Evolutionary conservation across 1,140 invertebrate genomes (phyloP).

Genomic region (Drosophila melanogaster): Release_6_plus_ISO1_MT NT_033777.3:8015001-8015500

Average conservation of each 20-base stretch:
- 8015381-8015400: conserved; percentile 37
- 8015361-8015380: conserved; percentile 52
- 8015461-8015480: neutral
- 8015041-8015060: conserved; percentile 88
- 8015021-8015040: conserved; percentile 84
- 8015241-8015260: conserved; percentile 85
- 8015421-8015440: conserved; percentile 52
- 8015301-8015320: conserved; percentile 83
- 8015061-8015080: conserved; percentile 87
- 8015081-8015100: conserved; percentile 86
- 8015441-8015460: conserved; percentile 16
- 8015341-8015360: conserved; percentile 65
- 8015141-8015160: conserved; percentile 85
- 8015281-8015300: conserved; percentile 85
- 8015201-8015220: conserved; percentile 84
- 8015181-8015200: conserved; percentile 85
- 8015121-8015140: conserved; percentile 86
- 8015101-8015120: conserved; percentile 85
- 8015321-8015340: conserved; percentile 80
- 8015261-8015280: conserved; percentile 82
- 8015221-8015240: conserved; percentile 79
- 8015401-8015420: conserved; percentile 76
- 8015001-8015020: too few relatives aligned
- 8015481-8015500: neutral
- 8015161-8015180: conserved; percentile 78